These are phyloP conservation scores for Colletes latitarsis DNA, from an alignment of 1,140 invertebrate species.

Conservation along the genomic window DNA sequence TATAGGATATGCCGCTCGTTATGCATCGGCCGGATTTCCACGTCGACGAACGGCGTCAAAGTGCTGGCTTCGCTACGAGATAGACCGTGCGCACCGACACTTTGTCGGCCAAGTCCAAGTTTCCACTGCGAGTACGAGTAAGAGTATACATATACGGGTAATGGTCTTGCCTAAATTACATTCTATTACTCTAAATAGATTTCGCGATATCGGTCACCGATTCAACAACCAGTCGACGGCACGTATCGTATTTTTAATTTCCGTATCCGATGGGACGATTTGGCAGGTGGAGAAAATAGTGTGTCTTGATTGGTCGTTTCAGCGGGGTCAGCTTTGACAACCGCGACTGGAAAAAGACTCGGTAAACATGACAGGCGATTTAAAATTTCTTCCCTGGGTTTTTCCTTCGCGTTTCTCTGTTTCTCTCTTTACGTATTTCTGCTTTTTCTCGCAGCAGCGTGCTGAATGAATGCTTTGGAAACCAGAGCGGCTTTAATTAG, in stretches of 20 bases:
- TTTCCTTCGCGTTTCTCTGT: neutral
- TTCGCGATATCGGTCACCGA: too few species aligned
- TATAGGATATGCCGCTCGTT: conserved; percentile 19
- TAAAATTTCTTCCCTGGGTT: neutral
- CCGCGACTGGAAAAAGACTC: neutral
- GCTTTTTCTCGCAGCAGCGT: neutral
- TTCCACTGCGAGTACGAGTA: neutral
- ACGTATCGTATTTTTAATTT: too few species aligned
- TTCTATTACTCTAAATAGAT: neutral
- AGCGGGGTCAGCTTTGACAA: too few species aligned
- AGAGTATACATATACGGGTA: neutral
- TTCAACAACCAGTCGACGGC: too few species aligned
- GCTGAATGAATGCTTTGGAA: neutral
- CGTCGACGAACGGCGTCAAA: conserved; percentile 16
- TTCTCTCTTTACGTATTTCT: neutral
- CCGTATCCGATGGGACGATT: too few species aligned
- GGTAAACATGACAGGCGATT: neutral
- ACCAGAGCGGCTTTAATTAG: conserved; percentile 49
- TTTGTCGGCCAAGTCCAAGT: neutral
- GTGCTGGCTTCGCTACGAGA: neutral
- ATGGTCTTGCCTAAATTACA: neutral
- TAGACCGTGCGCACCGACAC: neutral
- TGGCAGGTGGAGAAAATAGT: too few species aligned
- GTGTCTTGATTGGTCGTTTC: too few species aligned
- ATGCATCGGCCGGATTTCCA: conserved; percentile 36